Evolutionary conservation across 2,888 invertebrate genomes (phyloP).

Genomic region (Anodontia alba): DNA sequence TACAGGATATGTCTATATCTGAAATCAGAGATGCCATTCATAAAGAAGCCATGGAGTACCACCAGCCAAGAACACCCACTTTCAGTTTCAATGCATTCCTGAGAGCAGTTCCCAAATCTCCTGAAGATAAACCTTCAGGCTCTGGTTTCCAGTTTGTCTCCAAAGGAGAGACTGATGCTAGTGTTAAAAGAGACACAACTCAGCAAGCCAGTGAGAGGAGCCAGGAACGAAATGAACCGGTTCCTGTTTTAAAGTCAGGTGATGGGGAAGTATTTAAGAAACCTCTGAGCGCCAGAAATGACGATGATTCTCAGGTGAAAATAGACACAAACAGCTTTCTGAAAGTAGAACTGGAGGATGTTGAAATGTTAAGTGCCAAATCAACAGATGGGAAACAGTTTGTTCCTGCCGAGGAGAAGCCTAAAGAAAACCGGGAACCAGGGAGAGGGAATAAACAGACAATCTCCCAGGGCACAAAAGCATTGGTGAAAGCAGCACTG

Average conservation of each 20-base stretch:
- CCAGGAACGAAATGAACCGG: not conserved
- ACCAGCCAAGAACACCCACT: constrained; percentile 73
- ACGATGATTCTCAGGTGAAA: constrained; percentile 46
- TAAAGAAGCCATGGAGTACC: constrained; percentile 83
- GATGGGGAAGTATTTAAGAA: constrained; percentile 64
- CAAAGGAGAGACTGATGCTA: constrained; percentile 14
- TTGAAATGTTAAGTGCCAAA: constrained; percentile 83
- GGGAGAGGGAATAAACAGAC: constrained; percentile 67
- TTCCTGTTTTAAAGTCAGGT: not conserved
- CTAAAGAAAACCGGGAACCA: constrained; percentile 54
- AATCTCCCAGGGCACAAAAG: constrained; percentile 79
- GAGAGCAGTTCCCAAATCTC: constrained; percentile 74
- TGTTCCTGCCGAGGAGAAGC: constrained; percentile 33
- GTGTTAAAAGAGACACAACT: not conserved
- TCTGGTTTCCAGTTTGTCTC: not conserved
- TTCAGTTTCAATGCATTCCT: constrained; percentile 76
- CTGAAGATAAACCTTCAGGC: constrained; percentile 14
- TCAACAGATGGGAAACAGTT: constrained; percentile 58
- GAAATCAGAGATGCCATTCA: constrained; percentile 81
- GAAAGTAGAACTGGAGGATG: constrained; percentile 63
- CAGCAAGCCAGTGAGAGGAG: not conserved
- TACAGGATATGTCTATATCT: constrained; percentile 78
- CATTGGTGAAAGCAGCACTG: constrained; percentile 79
- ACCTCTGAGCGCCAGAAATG: constrained; percentile 58
- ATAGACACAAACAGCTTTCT: constrained; percentile 58